phyloP scores from a whole-genome alignment of 2,888 invertebrate species.

The Ceramica pisi region DNA sequence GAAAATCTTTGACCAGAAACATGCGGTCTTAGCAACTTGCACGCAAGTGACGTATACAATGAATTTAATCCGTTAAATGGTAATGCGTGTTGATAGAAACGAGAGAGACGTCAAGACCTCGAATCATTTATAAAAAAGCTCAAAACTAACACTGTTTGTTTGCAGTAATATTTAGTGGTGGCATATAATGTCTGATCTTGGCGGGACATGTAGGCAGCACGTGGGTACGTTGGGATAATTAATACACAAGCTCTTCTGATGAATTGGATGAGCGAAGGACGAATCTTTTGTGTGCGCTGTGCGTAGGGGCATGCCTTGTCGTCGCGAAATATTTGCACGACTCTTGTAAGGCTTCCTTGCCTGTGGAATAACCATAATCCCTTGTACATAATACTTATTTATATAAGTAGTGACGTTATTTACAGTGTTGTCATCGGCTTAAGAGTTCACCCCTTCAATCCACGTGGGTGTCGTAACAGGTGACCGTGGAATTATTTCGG shows the following conservation, averaged over 20 bases:
- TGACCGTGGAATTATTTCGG: neutral
- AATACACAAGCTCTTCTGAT: slow-evolving; percentile 42
- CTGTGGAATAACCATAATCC: slow-evolving; percentile 28
- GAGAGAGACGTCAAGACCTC: slow-evolving; percentile 1
- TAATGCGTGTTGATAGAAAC: neutral
- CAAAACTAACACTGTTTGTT: neutral
- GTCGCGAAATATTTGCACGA: slow-evolving; percentile 17
- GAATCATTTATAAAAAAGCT: slow-evolving; percentile 15
- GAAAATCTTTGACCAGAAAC: neutral
- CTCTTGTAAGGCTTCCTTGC: slow-evolving; percentile 11
- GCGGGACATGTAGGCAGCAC: slow-evolving; percentile 58
- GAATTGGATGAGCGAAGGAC: slow-evolving; percentile 58
- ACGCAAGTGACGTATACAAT: neutral
- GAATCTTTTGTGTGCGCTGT: slow-evolving; percentile 38
- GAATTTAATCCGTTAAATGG: neutral
- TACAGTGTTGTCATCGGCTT: slow-evolving; percentile 34
- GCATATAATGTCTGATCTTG: slow-evolving; percentile 35
- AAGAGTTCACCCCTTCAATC: slow-evolving; percentile 18
- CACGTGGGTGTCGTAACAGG: slow-evolving; percentile 15
- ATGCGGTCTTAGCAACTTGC: neutral
- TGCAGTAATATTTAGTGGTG: slow-evolving; percentile 20
- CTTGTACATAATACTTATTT: slow-evolving; percentile 31
- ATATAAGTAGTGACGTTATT: slow-evolving; percentile 30
- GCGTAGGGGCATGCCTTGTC: slow-evolving; percentile 46
- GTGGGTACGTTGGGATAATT: slow-evolving; percentile 62